Conservation (phyloP, 2,888 invertebrate genomes). For the Maniola hyperantus region DNA sequence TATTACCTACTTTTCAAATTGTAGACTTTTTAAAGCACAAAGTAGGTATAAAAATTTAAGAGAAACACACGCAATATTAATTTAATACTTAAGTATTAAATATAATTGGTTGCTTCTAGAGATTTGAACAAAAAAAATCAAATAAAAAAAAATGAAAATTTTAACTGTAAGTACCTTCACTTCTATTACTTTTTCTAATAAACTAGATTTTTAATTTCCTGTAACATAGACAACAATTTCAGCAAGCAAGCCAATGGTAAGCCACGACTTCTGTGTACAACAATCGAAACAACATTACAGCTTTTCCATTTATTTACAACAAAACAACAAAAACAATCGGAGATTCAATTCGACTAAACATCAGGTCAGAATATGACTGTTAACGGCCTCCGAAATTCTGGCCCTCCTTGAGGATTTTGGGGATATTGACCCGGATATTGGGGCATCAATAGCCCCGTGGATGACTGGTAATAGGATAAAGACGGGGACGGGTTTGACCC, state of each 20-base stretch:
- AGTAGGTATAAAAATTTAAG: not conserved
- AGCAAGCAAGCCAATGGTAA: not conserved
- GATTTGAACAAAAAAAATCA: not conserved
- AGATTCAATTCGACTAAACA: constrained; percentile 47
- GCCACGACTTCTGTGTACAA: not conserved
- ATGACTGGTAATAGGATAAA: constrained; percentile 82
- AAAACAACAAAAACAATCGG: constrained; percentile 27
- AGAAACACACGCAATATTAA: not conserved
- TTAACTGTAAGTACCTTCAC: too few relatives aligned
- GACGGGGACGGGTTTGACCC: constrained; percentile 85
- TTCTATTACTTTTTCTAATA: not conserved
- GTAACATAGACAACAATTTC: not conserved
- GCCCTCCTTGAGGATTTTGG: constrained; percentile 81
- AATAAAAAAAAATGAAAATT: not conserved
- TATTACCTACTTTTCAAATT: not conserved
- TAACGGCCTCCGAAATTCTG: constrained; percentile 88
- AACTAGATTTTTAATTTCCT: not conserved
- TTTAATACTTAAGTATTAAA: not conserved
- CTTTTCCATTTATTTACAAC: constrained; percentile 34
- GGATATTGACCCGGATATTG: constrained; percentile 85
- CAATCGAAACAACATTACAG: not conserved
- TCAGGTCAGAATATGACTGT: constrained; percentile 93
- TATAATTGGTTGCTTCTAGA: not conserved
- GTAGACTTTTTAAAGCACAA: not conserved
- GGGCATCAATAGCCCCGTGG: constrained; percentile 84